Evolutionary conservation across 2,888 invertebrate genomes (phyloP).

Genomic region (Nasonia oneida): DNA sequence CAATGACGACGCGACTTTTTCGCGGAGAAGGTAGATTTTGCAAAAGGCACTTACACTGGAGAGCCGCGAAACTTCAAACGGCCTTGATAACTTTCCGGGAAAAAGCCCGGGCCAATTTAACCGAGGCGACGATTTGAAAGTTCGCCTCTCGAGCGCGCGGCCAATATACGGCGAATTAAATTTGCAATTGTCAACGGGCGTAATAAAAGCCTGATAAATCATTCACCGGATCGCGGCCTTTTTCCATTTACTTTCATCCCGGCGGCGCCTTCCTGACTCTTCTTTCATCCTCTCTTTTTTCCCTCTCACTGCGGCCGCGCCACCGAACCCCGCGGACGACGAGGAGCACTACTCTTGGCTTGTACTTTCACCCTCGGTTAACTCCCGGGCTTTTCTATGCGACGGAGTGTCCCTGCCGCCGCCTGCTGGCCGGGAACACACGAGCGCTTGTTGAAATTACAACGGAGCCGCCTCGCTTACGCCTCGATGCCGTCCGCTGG

Average conservation of each 20-base stretch:
- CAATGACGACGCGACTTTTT: constrained; percentile 31
- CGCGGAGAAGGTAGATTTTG: background rate
- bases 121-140: constrained; percentile 32
- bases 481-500: constrained; percentile 15
- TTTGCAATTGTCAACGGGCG: constrained; percentile 43
- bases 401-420: background rate
- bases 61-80: background rate
- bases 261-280: constrained; percentile 5
- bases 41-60: background rate
- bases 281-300: background rate
- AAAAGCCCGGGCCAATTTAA: constrained; percentile 44
- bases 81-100: background rate
- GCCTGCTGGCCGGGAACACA: background rate
- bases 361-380: constrained; percentile 66
- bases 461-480: constrained; percentile 55
- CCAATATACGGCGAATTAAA: constrained; percentile 45
- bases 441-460: constrained; percentile 63
- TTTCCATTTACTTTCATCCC: constrained; percentile 54
- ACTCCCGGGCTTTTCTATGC: constrained; percentile 64
- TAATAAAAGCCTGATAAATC: constrained; percentile 46
- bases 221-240: constrained; percentile 36
- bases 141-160: background rate
- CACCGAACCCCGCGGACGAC: background rate
- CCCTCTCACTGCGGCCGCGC: background rate
- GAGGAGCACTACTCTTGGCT: constrained; percentile 50